Conservation (phyloP, 2,888 invertebrate species). For the Pandemis corylana region DNA sequence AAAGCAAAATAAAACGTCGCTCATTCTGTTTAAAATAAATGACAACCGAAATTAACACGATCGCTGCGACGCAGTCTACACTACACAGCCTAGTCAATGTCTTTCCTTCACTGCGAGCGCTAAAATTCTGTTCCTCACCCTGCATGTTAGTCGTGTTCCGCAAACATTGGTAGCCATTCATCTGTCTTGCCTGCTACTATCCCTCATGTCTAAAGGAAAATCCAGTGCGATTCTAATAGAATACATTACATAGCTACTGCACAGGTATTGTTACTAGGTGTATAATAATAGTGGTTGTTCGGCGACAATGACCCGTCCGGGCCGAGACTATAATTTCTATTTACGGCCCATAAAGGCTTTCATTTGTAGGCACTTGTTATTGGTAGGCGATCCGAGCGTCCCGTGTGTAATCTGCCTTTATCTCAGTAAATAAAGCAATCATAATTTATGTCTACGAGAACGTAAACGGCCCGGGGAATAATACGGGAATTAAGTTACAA, state of each 20-base stretch:
- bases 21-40: too few relatives aligned
- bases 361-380: slow-evolving; percentile 72
- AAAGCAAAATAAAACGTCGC: too few relatives aligned
- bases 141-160: background rate
- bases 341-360: slow-evolving; percentile 75
- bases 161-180: background rate
- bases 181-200: background rate
- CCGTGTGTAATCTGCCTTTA: slow-evolving; percentile 21
- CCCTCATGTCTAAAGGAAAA: background rate
- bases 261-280: slow-evolving; percentile 7
- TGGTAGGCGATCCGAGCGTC: slow-evolving; percentile 51
- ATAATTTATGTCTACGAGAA: slow-evolving; percentile 10
- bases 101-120: too few relatives aligned
- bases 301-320: slow-evolving; percentile 62
- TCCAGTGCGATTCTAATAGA: background rate
- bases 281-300: slow-evolving; percentile 58
- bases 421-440: slow-evolving; percentile 25
- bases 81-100: too few relatives aligned
- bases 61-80: too few relatives aligned
- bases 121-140: background rate
- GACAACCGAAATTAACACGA: too few relatives aligned
- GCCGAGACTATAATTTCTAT: slow-evolving; percentile 69
- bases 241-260: background rate
- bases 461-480: background rate
- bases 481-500: background rate